These are phyloP conservation scores for Ferrisia virgata DNA, from an alignment of 2,888 invertebrate genomes.

Conservation along the genomic window DNA sequence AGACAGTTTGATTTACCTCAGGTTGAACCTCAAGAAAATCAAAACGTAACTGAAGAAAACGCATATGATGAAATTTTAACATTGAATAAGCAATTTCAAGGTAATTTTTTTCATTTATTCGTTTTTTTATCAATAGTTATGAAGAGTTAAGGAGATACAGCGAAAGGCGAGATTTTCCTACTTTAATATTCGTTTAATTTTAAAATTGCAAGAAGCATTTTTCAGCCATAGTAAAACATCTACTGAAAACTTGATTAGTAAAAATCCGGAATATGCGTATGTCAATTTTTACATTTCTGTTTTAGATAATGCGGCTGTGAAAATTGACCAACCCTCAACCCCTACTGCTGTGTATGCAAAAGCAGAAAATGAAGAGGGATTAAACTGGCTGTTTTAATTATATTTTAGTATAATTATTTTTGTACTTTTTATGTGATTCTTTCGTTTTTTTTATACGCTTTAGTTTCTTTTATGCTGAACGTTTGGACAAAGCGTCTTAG, in stretches of 20 bases:
- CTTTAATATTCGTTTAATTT: not conserved
- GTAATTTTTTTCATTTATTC: not conserved
- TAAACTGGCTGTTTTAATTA: conserved; percentile 43
- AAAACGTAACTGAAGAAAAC: not conserved
- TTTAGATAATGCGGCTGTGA: conserved; percentile 40
- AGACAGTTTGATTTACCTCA: not conserved
- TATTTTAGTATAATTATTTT: not conserved
- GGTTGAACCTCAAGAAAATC: conserved; percentile 9
- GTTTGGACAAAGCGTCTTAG: not conserved
- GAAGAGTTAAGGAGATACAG: not conserved
- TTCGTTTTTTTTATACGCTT: conserved; percentile 18
- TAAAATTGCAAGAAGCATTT: no score
- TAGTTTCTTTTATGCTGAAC: not conserved
- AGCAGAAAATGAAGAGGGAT: conserved; percentile 38
- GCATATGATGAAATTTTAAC: conserved; percentile 38
- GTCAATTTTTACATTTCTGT: not conserved
- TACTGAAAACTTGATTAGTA: no score
- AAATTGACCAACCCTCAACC: conserved; percentile 40
- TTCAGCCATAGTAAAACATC: no score
- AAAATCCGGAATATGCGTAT: no score
- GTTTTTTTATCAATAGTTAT: no score
- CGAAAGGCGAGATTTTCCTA: not conserved
- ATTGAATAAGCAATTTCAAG: conserved; percentile 42
- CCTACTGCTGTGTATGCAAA: conserved; percentile 31
- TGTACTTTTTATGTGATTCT: conserved; percentile 16